phyloP scores from a whole-genome alignment of 2,797 vertebrate species.

The Microchirus variegatus region DNA sequence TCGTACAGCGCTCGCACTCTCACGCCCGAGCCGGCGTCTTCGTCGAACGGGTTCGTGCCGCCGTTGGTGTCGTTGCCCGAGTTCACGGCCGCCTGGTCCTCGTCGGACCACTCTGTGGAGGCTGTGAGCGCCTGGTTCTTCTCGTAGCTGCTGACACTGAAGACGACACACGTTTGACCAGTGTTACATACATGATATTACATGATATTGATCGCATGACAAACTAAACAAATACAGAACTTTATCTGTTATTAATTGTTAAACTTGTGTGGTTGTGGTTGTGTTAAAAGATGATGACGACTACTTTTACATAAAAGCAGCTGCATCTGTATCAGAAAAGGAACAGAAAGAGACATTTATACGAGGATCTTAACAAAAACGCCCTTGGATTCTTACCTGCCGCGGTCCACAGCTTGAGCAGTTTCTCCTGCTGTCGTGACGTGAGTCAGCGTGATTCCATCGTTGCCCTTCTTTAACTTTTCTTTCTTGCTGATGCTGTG shows the following conservation, averaged over 20 bases:
- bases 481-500: conserved; percentile 89
- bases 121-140: conserved; percentile 86
- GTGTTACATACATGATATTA: background rate
- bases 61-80: conserved; percentile 90
- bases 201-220: too few relatives aligned
- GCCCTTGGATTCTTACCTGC: conserved; percentile 81
- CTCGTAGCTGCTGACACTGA: conserved; percentile 93
- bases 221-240: too few relatives aligned
- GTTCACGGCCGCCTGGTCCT: conserved; percentile 87
- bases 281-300: too few relatives aligned
- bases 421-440: conserved; percentile 75
- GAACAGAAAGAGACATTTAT: background rate
- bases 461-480: conserved; percentile 86
- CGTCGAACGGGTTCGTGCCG: conserved; percentile 89
- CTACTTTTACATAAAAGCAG: too few relatives aligned
- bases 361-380: background rate
- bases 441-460: conserved; percentile 84
- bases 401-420: conserved; percentile 79
- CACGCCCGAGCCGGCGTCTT: conserved; percentile 85
- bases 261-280: too few relatives aligned
- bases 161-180: background rate
- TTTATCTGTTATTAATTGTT: too few relatives aligned
- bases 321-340: too few relatives aligned
- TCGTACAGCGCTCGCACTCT: conserved; percentile 94
- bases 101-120: conserved; percentile 90